phyloP scores from a whole-genome alignment of 2,888 invertebrate genomes.

The Eumerus sabulonum region DNA sequence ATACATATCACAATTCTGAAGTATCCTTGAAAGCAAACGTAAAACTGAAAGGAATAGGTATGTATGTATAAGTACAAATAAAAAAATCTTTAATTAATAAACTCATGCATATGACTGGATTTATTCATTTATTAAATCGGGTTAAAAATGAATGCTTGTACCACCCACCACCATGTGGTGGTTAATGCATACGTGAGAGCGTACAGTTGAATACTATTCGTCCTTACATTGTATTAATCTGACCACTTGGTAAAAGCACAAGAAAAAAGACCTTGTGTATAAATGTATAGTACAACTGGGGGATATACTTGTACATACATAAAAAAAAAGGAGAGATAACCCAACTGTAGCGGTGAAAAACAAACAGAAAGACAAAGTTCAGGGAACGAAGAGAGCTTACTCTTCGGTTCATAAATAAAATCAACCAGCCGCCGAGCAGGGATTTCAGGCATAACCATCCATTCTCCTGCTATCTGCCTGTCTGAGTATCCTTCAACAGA shows the following conservation, averaged over 20 bases:
- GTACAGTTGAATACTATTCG: conserved; percentile 10
- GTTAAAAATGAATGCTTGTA: conserved; percentile 34
- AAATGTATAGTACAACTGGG: conserved; percentile 24
- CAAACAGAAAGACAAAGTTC: conserved; percentile 3
- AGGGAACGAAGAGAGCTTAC: conserved; percentile 2
- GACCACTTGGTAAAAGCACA: conserved; percentile 38
- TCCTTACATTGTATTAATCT: conserved; percentile 44
- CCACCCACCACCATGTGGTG: conserved; percentile 6
- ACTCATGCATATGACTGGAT: conserved; percentile 39
- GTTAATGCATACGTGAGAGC: conserved; percentile 3
- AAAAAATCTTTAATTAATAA: conserved; percentile 45
- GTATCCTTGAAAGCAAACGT: no score
- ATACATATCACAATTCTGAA: no score
- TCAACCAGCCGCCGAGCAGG: conserved; percentile 43
- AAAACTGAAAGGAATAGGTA: no score
- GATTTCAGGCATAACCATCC: conserved; percentile 8
- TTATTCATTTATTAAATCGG: conserved; percentile 57
- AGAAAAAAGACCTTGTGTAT: conserved; percentile 23
- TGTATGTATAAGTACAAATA: neutral
- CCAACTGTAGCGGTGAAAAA: no score
- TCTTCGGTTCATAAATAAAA: conserved; percentile 64
- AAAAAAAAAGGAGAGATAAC: no score
- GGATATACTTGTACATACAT: conserved; percentile 2
- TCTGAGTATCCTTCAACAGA: neutral
- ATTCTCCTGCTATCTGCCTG: conserved; percentile 21